A percentile compares a stretch with the other conserved stretches of the same genome.
Evolutionary conservation across 2,113 vertebrate species (phyloP).

Genomic region (Tetrao urogallus): DNA sequence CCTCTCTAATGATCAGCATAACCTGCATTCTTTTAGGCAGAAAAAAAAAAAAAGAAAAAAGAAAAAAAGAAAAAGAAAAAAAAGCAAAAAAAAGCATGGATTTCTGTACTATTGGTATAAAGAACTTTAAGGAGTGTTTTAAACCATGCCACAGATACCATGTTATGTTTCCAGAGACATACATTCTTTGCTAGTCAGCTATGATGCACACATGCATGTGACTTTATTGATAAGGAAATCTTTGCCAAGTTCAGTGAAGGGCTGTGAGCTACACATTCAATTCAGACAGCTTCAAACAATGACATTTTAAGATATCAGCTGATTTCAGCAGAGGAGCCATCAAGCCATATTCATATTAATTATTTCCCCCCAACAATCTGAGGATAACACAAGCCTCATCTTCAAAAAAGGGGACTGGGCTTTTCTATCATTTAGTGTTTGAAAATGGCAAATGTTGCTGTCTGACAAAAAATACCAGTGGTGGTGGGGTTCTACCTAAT

Average conservation of each 20-base stretch:
- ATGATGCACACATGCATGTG: neutral
- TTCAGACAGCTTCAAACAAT: neutral
- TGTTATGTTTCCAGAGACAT: neutral
- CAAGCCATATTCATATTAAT: fast-evolving
- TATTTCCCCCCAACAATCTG: neutral
- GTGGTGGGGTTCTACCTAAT: neutral
- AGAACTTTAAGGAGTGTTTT: neutral
- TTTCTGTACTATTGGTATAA: neutral
- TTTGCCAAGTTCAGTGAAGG: neutral
- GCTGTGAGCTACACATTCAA: neutral
- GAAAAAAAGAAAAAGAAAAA: too few species aligned
- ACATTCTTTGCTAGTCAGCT: neutral
- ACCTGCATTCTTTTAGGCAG: too few species aligned
- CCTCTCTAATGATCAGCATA: too few species aligned
- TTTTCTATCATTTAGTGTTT: neutral
- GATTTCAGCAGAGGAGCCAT: neutral
- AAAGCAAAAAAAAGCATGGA: neutral
- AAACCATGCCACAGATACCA: neutral
- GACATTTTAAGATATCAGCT: neutral
- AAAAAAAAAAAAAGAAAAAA: neutral
- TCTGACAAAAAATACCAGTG: neutral
- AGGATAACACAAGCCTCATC: neutral
- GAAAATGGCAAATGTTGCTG: neutral
- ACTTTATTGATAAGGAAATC: neutral
- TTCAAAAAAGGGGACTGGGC: fast-evolving